phyloP scores from a whole-genome alignment of 2,888 invertebrate species.

The Petrophora chlorosata region DNA sequence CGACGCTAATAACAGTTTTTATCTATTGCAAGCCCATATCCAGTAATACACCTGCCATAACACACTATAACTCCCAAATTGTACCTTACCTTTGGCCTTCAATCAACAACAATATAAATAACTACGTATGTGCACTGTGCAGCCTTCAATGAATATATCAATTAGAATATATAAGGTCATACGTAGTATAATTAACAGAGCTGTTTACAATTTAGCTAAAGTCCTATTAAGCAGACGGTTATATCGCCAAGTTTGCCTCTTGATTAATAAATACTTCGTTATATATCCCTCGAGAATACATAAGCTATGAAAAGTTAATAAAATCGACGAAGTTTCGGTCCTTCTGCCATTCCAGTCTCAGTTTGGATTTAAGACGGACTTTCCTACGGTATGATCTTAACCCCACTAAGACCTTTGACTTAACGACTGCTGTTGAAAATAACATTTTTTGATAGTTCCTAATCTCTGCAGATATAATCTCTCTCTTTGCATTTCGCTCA shows the following conservation, averaged over 20 bases:
- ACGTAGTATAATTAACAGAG: too few relatives aligned
- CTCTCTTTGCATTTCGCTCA: constrained; percentile 11
- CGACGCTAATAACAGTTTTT: constrained; percentile 41
- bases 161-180: too few relatives aligned
- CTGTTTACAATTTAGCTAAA: too few relatives aligned
- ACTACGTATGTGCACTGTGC: constrained; percentile 36
- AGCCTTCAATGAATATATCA: constrained; percentile 42
- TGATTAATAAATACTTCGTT: constrained; percentile 43
- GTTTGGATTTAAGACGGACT: constrained; percentile 53
- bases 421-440: constrained; percentile 23
- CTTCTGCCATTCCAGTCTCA: constrained; percentile 49
- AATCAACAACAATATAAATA: constrained; percentile 48
- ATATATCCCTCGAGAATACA: constrained; percentile 46
- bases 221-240: constrained; percentile 15
- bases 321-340: constrained; percentile 56
- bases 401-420: constrained; percentile 32
- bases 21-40: constrained; percentile 38
- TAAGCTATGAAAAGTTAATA: constrained; percentile 59
- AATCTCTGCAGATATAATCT: constrained; percentile 13
- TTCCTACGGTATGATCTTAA: constrained; percentile 49
- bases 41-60: constrained; percentile 40
- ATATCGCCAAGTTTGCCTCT: constrained; percentile 22
- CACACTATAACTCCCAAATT: constrained; percentile 3
- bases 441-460: constrained; percentile 24
- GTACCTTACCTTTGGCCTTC: constrained; percentile 15